A percentile compares a stretch with the other conserved stretches of the same genome.
Conservation (phyloP, 2,113 vertebrate species). For the Burhinus oedicnemus region DNA sequence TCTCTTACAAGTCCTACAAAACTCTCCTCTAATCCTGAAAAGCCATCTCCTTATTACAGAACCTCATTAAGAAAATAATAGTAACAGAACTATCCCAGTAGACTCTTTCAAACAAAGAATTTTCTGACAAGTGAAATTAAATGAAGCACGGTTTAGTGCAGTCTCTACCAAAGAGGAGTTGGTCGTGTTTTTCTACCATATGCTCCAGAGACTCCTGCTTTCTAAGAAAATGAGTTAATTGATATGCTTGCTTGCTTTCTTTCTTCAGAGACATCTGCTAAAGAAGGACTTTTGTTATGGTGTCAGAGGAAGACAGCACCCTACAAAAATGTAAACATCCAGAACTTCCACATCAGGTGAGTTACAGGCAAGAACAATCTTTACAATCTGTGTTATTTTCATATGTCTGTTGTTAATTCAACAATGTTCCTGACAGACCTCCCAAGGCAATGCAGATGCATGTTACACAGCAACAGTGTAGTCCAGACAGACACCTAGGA, state of each 20-base stretch:
- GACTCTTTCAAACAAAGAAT: not conserved
- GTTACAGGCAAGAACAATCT: not conserved
- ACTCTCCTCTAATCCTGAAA: not conserved
- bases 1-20: not conserved
- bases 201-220: not conserved
- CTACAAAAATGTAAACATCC: constrained; percentile 99
- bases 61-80: not conserved
- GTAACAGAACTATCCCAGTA: not conserved
- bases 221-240: not conserved
- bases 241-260: not conserved
- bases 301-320: constrained; percentile 99
- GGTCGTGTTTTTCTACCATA: not conserved
- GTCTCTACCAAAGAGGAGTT: not conserved
- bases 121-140: not conserved
- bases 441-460: not conserved
- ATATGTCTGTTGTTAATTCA: not conserved
- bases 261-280: constrained; percentile 93
- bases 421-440: not conserved
- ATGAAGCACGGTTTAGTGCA: not conserved
- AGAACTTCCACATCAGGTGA: constrained; percentile 99
- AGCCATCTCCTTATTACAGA: not conserved
- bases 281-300: constrained; percentile 96
- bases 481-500: not conserved
- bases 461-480: not conserved
- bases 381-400: not conserved